These are phyloP conservation scores for Pristionchus entomophagus DNA, from an alignment of 2,888 invertebrate species.

Conservation along the genomic window DNA sequence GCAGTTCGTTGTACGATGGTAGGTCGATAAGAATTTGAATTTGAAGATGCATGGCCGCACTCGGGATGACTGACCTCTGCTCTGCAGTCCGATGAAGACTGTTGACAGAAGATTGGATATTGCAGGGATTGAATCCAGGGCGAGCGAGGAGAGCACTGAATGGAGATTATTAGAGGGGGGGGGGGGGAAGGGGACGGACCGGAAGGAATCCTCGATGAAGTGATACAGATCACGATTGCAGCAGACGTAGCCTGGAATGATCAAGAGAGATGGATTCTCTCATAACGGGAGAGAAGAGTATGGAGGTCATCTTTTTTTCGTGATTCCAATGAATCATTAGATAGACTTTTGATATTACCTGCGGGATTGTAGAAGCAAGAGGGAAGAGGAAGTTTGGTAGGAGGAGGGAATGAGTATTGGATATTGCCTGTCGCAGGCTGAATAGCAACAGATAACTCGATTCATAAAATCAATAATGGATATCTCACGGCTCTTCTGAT, in stretches of 20 bases:
- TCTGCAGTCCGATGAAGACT: not conserved
- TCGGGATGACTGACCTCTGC: not conserved
- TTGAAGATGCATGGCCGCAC: too few relatives aligned
- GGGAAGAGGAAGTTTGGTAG: conserved; percentile 41
- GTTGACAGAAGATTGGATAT: conserved; percentile 39
- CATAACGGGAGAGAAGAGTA: not conserved
- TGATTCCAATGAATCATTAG: not conserved
- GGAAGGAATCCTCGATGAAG: conserved; percentile 46
- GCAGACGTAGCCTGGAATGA: conserved; percentile 29
- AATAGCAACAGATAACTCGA: not conserved
- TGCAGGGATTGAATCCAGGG: conserved; percentile 39
- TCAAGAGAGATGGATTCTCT: not conserved
- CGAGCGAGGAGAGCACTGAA: conserved; percentile 15
- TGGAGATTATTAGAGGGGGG: not conserved
- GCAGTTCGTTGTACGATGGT: too few relatives aligned
- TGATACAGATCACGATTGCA: conserved; percentile 46
- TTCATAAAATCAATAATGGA: not conserved
- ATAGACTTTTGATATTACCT: not conserved
- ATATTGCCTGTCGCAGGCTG: conserved; percentile 25
- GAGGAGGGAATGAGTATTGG: conserved; percentile 40
- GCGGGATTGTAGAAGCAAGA: conserved; percentile 46
- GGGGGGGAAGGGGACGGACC: not conserved
- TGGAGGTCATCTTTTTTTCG: too few relatives aligned
- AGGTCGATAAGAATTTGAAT: too few relatives aligned
- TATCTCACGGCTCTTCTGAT: conserved; percentile 41